Base-by-base conservation (phyloP, 1,140 invertebrate genomes). In the Apis dorsata region DNA sequence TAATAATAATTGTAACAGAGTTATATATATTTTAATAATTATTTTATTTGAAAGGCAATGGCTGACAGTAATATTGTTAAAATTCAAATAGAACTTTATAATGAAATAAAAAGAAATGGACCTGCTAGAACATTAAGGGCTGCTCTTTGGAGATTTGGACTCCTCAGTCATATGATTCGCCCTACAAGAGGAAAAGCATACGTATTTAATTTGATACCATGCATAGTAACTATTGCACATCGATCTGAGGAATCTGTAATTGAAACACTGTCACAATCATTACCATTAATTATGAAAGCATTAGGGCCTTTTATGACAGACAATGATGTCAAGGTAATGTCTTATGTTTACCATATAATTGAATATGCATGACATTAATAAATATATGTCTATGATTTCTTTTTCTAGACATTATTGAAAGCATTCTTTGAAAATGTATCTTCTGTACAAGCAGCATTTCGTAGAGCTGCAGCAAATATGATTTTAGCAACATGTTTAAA, bases 61-160 rank as follows among this genome's bases (percentile, higher is more conserved):
- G 90, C 95, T 57, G 95, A 96, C 76, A 95, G 95, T 51, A 96
- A 97, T 91, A 94, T 97, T 17, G 95, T 95, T 24, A 96, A 97
- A 89, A 94, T 98, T 72, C 95, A 97, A 88, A 95, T 97, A 86
- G 97, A 97, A 91, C 92, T 98, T n/a, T 97, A 97, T 90, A 96
- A 97, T 87, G 97, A 97, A 93, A 97, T 98, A 55, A 97, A 97
- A 90, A 96, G 96, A 88, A 97, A 97, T 93, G 96, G 96, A 21
- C 93, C 95, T 73, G 95, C 94, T 9, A 94, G 96, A 79, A 95
- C 95, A 59, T 91, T 98, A 34, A 94, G 96, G 88, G 96, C 96
- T 73, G 97, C 97, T 63, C 93, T 98, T 0, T 96, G 95, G 92
- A 94, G 97, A 84, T 98, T 98, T 94, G 96, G 96, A 9, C 94